A percentile compares a stretch with the other conserved stretches of the same genome.
Conservation (phyloP, 2,113 vertebrate genomes). For the Seriola dumerili region DNA sequence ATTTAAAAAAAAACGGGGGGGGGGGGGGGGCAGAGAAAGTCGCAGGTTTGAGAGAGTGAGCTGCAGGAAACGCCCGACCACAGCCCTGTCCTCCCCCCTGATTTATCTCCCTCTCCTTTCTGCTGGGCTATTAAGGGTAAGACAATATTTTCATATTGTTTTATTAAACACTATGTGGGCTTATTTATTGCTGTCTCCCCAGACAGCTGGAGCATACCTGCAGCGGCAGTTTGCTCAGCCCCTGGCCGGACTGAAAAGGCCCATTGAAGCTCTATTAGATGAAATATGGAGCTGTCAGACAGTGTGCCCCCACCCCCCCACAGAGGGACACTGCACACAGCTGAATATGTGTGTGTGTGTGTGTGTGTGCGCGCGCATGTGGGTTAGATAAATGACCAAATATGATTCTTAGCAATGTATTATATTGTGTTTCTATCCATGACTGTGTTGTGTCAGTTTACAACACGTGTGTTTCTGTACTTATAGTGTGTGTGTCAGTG, state of each 20-base stretch:
- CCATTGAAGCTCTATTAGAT: slow-evolving; percentile 66
- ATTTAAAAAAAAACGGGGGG: too few species aligned
- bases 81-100: slow-evolving; percentile 28
- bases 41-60: slow-evolving; percentile 30
- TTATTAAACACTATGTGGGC: slow-evolving; percentile 75
- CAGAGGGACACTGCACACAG: slow-evolving; percentile 21
- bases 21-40: slow-evolving; percentile 10
- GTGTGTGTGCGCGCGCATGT: neutral
- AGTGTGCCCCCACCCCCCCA: neutral
- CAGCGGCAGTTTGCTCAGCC: slow-evolving; percentile 54
- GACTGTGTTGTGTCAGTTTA: slow-evolving; percentile 18
- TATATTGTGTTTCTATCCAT: slow-evolving; percentile 34
- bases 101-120: slow-evolving; percentile 70
- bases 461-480: slow-evolving; percentile 6
- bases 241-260: slow-evolving; percentile 65
- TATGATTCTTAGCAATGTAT: slow-evolving; percentile 10
- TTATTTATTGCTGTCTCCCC: slow-evolving; percentile 74
- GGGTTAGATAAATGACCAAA: slow-evolving; percentile 8
- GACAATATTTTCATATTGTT: slow-evolving; percentile 80
- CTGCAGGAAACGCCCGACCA: slow-evolving; percentile 53
- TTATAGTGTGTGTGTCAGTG: neutral
- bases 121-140: slow-evolving; percentile 65
- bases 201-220: slow-evolving; percentile 46
- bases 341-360: slow-evolving; percentile 11
- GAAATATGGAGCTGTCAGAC: slow-evolving; percentile 68